Evolutionary conservation across 2,888 invertebrate species (phyloP).

Genomic region (Dermolepida albohirtum): DNA sequence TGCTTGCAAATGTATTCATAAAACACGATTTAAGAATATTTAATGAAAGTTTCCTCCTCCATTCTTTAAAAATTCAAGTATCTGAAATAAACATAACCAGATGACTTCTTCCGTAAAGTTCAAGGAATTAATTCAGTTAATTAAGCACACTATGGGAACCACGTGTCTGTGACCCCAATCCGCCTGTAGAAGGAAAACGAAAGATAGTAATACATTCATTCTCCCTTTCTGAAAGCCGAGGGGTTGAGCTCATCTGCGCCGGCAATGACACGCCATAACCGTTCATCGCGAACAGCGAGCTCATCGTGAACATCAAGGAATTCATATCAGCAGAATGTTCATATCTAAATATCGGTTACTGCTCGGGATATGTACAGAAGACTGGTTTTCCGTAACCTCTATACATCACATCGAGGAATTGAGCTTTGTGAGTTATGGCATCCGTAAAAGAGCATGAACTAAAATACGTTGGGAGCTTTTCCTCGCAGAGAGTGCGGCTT

Average conservation of each 20-base stretch:
- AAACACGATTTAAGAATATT: too few relatives aligned
- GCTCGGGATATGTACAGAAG: slow-evolving; percentile 37
- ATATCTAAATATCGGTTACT: slow-evolving; percentile 54
- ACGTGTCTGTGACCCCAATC: too few relatives aligned
- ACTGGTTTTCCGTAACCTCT: slow-evolving; percentile 42
- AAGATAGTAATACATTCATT: neutral
- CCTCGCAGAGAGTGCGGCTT: too few relatives aligned
- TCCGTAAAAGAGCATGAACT: slow-evolving; percentile 31
- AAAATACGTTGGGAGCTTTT: neutral
- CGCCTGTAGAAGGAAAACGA: too few relatives aligned
- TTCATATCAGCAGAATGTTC: slow-evolving; percentile 55
- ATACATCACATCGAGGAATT: slow-evolving; percentile 41
- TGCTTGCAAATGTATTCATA: too few relatives aligned
- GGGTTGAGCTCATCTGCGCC: slow-evolving; percentile 49
- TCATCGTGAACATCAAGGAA: slow-evolving; percentile 51
- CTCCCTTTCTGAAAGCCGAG: neutral
- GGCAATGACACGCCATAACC: slow-evolving; percentile 56
- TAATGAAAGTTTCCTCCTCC: too few relatives aligned
- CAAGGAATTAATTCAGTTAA: too few relatives aligned
- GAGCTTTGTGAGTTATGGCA: slow-evolving; percentile 40
- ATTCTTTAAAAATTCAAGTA: too few relatives aligned
- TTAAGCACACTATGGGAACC: too few relatives aligned
- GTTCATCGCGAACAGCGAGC: slow-evolving; percentile 50
- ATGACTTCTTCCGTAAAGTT: too few relatives aligned
- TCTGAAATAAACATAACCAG: too few relatives aligned